Evolutionary conservation across 37 sponge, comb jelly and placozoan species (phyloP), one percentile per base, ranked within the genome.

Genomic region (Oscarella lobularis): DNA sequence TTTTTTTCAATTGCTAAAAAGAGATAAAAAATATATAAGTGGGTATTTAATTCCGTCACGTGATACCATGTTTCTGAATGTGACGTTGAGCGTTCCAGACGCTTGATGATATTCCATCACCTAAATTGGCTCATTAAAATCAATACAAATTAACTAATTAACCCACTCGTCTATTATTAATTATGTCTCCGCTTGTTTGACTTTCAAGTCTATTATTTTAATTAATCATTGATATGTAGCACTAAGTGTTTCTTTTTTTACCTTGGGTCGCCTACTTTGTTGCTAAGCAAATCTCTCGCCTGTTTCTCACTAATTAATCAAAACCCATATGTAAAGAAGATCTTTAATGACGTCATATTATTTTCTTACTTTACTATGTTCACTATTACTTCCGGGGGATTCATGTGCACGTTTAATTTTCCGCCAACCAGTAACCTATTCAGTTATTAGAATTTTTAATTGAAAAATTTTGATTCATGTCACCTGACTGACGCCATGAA

Each of bases 351-450:
- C 20, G 60, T 27, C 60, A 48, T 20, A 48, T 48, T 20, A 27
- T 9, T 20, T 48, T 67, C 90, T 77, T 39, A 89, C 95, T 85
- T 94, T 31, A 94, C 84, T 35, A 94, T 94, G 31, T 80, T 78
- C 9, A 79, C 95, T 14, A 77, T 36, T 2, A 94, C 90, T 41
- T 94, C 95, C 34, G 95, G 90, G 6, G 82, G 80, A 32, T 78
- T 85, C 68, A 94, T 84, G 75, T 94, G 86, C 60, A 94, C 80
- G 39, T 87, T 87, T 36, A 94, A 81, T 71, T 94, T 94, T 54
- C 84, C 80, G 14, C 95, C 95, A 36, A 89, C 88, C 74, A 94
- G 68, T 20, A 94, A 32, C 67, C 94, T 93, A 68, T 68, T 75
- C 27, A 74, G 36, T 20, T 35, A 74, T 35, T 75, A 81, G 20